Base-by-base conservation (phyloP, 2,113 vertebrate genomes). In the Heptranchias perlo region DNA sequence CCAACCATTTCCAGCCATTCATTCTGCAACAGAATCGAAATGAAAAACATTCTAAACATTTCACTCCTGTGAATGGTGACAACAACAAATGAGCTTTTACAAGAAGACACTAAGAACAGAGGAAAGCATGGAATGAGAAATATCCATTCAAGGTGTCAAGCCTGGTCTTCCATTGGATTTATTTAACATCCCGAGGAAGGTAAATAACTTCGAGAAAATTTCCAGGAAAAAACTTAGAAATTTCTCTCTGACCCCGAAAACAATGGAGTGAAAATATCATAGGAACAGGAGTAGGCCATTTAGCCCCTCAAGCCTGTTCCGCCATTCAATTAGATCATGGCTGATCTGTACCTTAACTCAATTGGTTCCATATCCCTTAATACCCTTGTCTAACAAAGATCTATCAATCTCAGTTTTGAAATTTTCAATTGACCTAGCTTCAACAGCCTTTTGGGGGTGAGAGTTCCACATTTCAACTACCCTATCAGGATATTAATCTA, bases 71-170 rank as follows among this genome's bases (percentile, higher is more conserved):
- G 39, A 64, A 21, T 10, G 58, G 58, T n/a, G 61, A 62, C 28
- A 62, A 93, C 14, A 93, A 64, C 58, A 62, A 62, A 54, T 89
- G 87, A 58, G 52, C 87, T 58, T 92, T 92, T 28, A 92, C 87
- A 92, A 35, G 31, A 35, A 92, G 54, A 61, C 54, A 58, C 52
- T 62, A 39, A 93, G 58, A 23, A 18, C 35, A 39, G 14, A 62
- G 58, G n/a, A 93, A 93, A 93, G 58, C 89, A 61, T 0, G 5
- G 54, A 92, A 39, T 39, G 31, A 62, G 54, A 39, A 62, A 31
- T 6, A 93, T 62, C 58, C 61, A 62, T 93, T 93, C 89, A 21
- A 92, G 58, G 16, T 82, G 78, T 82, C 39, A 18, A 82, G 78
- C 4, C 78, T 82, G 39, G 39, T 47, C 16, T 82, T 82, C 39